Conservation (phyloP, 2,797 vertebrate species). For the Morelia viridis region DNA sequence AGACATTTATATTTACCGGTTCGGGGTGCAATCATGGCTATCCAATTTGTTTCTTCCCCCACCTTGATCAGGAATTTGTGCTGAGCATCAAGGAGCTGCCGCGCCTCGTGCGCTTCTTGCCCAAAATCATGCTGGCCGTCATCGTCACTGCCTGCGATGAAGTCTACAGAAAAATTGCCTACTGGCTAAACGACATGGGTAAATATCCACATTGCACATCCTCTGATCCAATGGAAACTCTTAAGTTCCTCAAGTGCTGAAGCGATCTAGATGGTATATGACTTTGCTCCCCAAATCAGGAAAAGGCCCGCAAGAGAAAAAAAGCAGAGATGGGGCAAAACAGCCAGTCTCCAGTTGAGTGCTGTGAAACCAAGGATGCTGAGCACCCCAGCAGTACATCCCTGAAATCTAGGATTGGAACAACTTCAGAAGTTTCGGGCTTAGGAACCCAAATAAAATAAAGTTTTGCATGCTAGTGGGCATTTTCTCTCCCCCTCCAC, state of each 20-base stretch:
- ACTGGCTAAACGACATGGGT: slow-evolving; percentile 98
- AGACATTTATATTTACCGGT: neutral
- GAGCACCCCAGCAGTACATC: neutral
- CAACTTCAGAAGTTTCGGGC: neutral
- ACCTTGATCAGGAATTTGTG: slow-evolving; percentile 85
- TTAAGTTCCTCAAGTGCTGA: neutral
- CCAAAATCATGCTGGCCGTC: slow-evolving; percentile 91
- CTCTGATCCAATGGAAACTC: neutral
- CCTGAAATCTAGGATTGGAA: neutral
- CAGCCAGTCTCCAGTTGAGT: neutral
- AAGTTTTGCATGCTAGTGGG: neutral
- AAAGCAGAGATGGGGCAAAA: neutral
- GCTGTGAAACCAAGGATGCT: neutral
- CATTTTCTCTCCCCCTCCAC: neutral
- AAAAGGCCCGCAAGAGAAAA: neutral
- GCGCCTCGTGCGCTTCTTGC: slow-evolving; percentile 88
- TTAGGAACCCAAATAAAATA: neutral
- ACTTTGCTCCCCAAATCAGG: neutral
- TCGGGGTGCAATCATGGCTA: neutral
- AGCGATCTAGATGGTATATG: neutral
- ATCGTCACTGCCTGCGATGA: slow-evolving; percentile 93
- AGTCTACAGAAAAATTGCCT: slow-evolving; percentile 94
- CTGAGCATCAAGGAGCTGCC: slow-evolving; percentile 92
- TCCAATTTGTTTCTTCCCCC: neutral
- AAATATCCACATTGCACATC: slow-evolving; percentile 34